These are phyloP conservation scores for Mythimna vitellina DNA, from an alignment of 2,888 invertebrate species.

Conservation along the genomic window DNA sequence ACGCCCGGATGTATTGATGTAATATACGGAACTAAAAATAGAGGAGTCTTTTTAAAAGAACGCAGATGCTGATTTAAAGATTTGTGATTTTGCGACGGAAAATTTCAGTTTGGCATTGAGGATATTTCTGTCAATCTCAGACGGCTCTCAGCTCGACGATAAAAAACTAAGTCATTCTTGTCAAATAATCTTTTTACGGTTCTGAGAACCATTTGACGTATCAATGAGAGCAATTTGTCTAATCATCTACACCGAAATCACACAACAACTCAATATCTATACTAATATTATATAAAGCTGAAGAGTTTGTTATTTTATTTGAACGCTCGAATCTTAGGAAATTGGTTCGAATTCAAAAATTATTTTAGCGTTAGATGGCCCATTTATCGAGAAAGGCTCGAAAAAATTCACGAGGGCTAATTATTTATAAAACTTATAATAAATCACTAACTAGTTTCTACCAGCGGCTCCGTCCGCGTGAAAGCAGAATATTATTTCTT, in stretches of 20 bases:
- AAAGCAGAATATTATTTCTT: too few relatives aligned
- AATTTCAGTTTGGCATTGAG: constrained; percentile 1
- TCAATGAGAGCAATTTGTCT: constrained; percentile 12
- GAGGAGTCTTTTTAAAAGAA: not conserved
- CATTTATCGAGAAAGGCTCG: too few relatives aligned
- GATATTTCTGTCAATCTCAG: not conserved
- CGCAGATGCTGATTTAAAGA: not conserved
- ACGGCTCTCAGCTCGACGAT: not conserved
- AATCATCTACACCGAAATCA: not conserved
- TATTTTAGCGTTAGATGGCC: too few relatives aligned
- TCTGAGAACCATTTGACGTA: not conserved
- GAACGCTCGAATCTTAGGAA: too few relatives aligned
- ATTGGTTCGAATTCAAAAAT: too few relatives aligned
- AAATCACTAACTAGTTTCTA: too few relatives aligned
- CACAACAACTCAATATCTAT: too few relatives aligned
- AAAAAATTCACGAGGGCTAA: too few relatives aligned
- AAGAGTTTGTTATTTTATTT: too few relatives aligned
- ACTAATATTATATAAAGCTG: too few relatives aligned
- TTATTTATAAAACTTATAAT: too few relatives aligned
- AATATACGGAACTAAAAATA: constrained; percentile 33
- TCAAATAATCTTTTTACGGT: not conserved
- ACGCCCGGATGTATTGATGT: constrained; percentile 48
- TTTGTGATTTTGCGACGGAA: constrained; percentile 16
- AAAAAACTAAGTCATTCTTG: constrained; percentile 9
- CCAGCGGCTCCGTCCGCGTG: too few relatives aligned